Evolutionary conservation across 2,888 invertebrate genomes (phyloP), one percentile per base, ranked within the genome.

Genomic region (Limenitis camilla): DNA sequence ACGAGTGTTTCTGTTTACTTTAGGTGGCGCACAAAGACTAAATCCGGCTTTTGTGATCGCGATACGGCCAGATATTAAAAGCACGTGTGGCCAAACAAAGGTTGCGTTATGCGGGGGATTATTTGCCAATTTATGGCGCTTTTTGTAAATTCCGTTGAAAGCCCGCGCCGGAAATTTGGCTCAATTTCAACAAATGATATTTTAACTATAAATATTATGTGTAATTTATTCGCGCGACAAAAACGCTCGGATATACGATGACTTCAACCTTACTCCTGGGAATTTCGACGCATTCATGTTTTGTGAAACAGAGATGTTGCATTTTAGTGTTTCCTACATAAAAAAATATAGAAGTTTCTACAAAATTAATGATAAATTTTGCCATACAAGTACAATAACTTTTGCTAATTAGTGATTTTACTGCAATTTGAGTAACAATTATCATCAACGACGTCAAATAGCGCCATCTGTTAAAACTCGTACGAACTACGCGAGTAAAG

Each of bases 41-140:
- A 85, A 83, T 83, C 81, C 78, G 71, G 76, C 74, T 77, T 76
- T 85, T 83, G 85, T 82, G 49, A 53, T 61, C 65, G 66, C 67
- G 68, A 71, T 62, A 55, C 68, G 68, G 74, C 72, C 72, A 75
- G 77, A 82, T 81, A 85, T 87, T 85, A 86, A 87, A 86, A 86
- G 85, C 87, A 87, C 86, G 87, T 87, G 87, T 86, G 87, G 83
- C 83, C 87, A 84, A 81, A 87, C 87, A 87, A 87, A 86, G 86
- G 87, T 87, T 82, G 74, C 86, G 86, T 85, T 86, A 85, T 87
- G 86, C 82, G 86, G 87, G 78, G 81, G 87, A 87, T 87, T 86
- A 87, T 87, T 84, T 82, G 85, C 85, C 87, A 86, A 87, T 87
- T 87, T 86, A 86, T 87, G 78, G 83, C 76, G 75, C 85, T 86